Evolutionary conservation across 2,797 vertebrate species (phyloP).

Genomic region (Chromis chromis): DNA sequence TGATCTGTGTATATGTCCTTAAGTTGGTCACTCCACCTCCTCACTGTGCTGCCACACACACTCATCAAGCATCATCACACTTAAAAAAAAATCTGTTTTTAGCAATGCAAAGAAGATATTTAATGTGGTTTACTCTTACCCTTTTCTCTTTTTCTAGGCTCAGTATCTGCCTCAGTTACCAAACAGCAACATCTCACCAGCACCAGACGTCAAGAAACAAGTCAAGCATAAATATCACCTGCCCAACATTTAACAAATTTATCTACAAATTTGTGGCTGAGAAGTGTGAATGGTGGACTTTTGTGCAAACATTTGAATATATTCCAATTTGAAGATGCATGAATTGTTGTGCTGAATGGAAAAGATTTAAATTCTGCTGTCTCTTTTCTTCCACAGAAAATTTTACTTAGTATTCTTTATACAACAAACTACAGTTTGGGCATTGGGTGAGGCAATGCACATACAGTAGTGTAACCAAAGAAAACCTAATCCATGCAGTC

Average conservation of each 20-base stretch:
- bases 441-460: not conserved
- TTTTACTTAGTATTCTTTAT: not conserved
- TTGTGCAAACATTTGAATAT: conserved; percentile 15
- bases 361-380: conserved; percentile 18
- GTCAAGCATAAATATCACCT: conserved; percentile 86
- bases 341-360: conserved; percentile 16
- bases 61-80: not conserved
- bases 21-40: not conserved
- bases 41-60: too few relatives aligned
- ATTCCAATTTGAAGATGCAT: not conserved
- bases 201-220: conserved; percentile 85
- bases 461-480: not conserved
- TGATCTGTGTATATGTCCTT: too few relatives aligned
- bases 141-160: conserved; percentile 60
- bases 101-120: not conserved
- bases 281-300: not conserved
- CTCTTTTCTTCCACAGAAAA: not conserved
- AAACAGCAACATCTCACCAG: conserved; percentile 85
- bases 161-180: conserved; percentile 87
- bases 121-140: not conserved
- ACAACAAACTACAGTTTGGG: not conserved
- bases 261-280: not conserved
- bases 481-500: not conserved
- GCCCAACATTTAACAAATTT: conserved; percentile 82
- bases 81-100: not conserved